Evolutionary conservation across 2,888 invertebrate species (phyloP), one percentile per base, ranked within the genome.

Genomic region (Panopea generosa): DNA sequence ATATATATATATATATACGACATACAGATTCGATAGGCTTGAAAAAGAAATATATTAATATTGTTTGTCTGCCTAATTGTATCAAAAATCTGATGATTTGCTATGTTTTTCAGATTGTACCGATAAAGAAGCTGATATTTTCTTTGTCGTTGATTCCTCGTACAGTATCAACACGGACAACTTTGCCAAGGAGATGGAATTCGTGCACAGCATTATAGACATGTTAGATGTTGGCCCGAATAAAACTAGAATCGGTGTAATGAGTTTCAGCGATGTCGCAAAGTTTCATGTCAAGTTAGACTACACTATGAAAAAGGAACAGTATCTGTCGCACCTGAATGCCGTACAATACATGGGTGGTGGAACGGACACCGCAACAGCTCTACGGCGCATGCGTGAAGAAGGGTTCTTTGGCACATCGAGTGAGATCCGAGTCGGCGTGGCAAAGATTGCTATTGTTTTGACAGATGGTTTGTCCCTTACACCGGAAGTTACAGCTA

Each of bases 401-500:
- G 77, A 77, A 24, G 86, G 88, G 18, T 87, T 88, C 62, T 67
- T 66, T 22, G 63, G 70, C 11, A 50, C 53, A 2, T 9, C 70
- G 1, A 40, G 53, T 6, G 50, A 24, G 7, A 55, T 67, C 1
- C 50, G 72, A 7, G 80, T 77, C 1, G 68, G 63, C 0, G 89
- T 86, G 7, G 85, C 86, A 0, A 82, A 84, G 57, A 83, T 91
- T 11, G 88, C 83, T 2, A 86, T 91, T n/a, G 77, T 90, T 6
- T 72, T 90, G 22, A 90, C 90, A 0, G 90, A 90, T 68, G 90
- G 90, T 4, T 66, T 86, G 26, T 89, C 89, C 0, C 50, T 86
- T n/a, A 77, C 86, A 27, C 84, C 84, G 6, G 74, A 74, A 11
- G 63, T 68, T n/a, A 90, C 90, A 3, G 84, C 81, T 1, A 56